phyloP scores from a whole-genome alignment of 2,888 invertebrate species.

The Cremastobaeus sp. region DNA sequence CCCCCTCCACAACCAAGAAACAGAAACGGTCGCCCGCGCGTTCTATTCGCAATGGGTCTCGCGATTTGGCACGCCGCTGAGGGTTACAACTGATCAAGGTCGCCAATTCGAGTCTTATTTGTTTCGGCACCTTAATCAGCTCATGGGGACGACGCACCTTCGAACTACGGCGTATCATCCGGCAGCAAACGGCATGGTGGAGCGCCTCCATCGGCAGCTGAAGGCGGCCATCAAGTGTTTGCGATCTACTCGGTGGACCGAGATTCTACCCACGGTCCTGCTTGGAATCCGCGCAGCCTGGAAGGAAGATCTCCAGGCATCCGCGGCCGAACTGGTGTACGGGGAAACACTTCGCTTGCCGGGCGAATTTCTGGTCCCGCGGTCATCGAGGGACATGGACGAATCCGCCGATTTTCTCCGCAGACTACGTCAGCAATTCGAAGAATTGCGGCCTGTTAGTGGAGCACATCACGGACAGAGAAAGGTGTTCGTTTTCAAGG shows the following conservation, averaged over 20 bases:
- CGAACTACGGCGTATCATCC: slow-evolving; percentile 1
- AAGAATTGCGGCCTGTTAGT: slow-evolving; percentile 2
- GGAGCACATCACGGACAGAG: slow-evolving; percentile 5
- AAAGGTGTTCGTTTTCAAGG: slow-evolving; percentile 19
- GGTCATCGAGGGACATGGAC: not conserved
- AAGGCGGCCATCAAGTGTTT: slow-evolving; percentile 15
- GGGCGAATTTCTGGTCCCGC: slow-evolving; percentile 29
- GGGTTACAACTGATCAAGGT: slow-evolving; percentile 69
- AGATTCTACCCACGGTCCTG: slow-evolving; percentile 63
- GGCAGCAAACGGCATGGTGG: not conserved
- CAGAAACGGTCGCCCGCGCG: slow-evolving; percentile 14
- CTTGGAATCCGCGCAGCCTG: slow-evolving; percentile 64
- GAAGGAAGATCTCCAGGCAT: slow-evolving; percentile 64
- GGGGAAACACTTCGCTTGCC: slow-evolving; percentile 64
- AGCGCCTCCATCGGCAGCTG: not conserved
- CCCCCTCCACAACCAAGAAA: not conserved
- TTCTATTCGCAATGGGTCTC: slow-evolving; percentile 31
- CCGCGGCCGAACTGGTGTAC: slow-evolving; percentile 63
- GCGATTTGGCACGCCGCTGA: slow-evolving; percentile 61
- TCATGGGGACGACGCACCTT: not conserved
- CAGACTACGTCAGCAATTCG: too few species aligned
- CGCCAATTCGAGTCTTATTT: slow-evolving; percentile 65
- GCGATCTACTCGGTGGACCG: slow-evolving; percentile 20
- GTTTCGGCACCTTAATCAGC: slow-evolving; percentile 49
- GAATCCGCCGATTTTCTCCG: too few species aligned